A percentile compares a stretch with the other conserved stretches of the same genome.
phyloP scores from a whole-genome alignment of 2,888 invertebrate genomes.

The Embidobia sp. region DNA sequence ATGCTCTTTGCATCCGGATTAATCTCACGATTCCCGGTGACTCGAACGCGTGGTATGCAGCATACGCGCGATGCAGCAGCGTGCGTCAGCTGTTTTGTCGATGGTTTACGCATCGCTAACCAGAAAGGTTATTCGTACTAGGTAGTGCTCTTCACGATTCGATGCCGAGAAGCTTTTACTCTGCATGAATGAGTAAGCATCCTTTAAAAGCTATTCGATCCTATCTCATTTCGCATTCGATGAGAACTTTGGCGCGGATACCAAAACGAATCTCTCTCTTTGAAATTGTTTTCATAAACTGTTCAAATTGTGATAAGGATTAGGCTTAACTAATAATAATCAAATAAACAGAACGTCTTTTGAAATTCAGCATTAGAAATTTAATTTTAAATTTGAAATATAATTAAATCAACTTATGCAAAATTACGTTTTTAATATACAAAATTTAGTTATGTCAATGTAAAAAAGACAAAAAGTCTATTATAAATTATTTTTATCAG shows the following conservation, averaged over 20 bases:
- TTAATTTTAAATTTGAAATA: no score
- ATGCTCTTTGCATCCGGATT: no score
- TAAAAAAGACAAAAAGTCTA: no score
- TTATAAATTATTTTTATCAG: no score
- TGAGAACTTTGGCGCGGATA: conserved; percentile 47
- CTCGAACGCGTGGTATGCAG: conserved; percentile 54
- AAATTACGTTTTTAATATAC: no score
- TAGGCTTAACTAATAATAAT: no score
- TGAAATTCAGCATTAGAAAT: no score
- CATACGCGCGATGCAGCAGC: conserved; percentile 48
- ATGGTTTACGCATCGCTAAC: conserved; percentile 64
- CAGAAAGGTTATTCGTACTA: conserved; percentile 60
- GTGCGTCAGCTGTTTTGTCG: conserved; percentile 62
- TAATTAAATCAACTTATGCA: no score
- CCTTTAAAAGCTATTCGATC: conserved; percentile 49
- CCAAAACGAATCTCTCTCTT: conserved; percentile 31
- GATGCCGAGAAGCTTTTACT: conserved; percentile 55
- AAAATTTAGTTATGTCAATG: no score
- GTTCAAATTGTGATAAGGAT: conserved; percentile 23
- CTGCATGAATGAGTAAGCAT: conserved; percentile 57
- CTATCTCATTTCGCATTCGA: conserved; percentile 52
- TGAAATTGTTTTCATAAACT: conserved; percentile 13
- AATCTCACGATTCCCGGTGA: no score
- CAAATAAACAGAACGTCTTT: no score
- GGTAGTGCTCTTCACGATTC: conserved; percentile 52